Conservation (phyloP, 2,888 invertebrate genomes). For the Troides oblongomaculatus region DNA sequence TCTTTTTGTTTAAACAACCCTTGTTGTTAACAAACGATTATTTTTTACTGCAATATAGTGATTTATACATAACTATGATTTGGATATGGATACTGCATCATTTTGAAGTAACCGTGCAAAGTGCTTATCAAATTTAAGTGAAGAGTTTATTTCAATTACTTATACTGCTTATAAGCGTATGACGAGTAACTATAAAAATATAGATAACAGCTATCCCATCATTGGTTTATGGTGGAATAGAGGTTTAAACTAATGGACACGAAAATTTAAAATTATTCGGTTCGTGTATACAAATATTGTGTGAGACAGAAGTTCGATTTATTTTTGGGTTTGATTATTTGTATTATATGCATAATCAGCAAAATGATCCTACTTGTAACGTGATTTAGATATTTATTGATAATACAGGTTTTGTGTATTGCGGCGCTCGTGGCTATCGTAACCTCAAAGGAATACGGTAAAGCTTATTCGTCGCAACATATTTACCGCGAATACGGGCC, state of each 20-base stretch:
- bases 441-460: slow-evolving; percentile 51
- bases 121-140: neutral
- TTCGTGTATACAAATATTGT: too few relatives aligned
- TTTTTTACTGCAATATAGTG: neutral
- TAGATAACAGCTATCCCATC: neutral
- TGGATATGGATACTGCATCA: neutral
- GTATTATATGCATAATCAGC: too few relatives aligned
- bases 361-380: neutral
- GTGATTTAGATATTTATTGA: neutral
- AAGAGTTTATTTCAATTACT: neutral
- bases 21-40: neutral
- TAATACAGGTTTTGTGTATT: slow-evolving; percentile 43
- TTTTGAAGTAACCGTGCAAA: neutral
- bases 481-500: slow-evolving; percentile 56
- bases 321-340: too few relatives aligned
- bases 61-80: neutral
- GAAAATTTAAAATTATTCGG: too few relatives aligned
- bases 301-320: too few relatives aligned
- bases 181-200: neutral
- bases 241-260: too few relatives aligned
- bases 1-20: neutral
- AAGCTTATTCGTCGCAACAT: slow-evolving; percentile 61
- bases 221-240: too few relatives aligned
- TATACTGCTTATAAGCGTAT: neutral
- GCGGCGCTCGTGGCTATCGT: slow-evolving; percentile 45